phyloP scores from a whole-genome alignment of 2,888 invertebrate genomes.

The Lucinisca nassula region DNA sequence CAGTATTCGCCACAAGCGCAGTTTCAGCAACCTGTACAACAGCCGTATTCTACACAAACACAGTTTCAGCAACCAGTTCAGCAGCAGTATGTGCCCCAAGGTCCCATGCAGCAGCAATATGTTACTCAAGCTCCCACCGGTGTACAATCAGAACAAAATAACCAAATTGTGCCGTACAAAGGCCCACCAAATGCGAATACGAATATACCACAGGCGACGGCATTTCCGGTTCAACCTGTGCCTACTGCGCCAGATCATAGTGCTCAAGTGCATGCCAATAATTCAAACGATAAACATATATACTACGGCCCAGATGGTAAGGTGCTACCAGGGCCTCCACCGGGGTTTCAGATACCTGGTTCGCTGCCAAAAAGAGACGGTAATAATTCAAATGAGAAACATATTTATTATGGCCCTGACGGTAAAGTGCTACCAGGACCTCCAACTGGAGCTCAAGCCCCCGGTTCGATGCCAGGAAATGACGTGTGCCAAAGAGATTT shows the following conservation, averaged over 20 bases:
- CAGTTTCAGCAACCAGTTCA: too few species aligned
- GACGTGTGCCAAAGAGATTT: slow-evolving; percentile 61
- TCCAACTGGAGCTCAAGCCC: slow-evolving; percentile 2
- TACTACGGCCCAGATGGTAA: slow-evolving; percentile 74
- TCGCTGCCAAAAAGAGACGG: neutral
- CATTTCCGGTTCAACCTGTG: neutral
- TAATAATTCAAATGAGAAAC: neutral
- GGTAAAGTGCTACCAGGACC: slow-evolving; percentile 71
- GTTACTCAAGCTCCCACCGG: neutral
- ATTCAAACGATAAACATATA: slow-evolving; percentile 20
- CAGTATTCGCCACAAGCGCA: neutral
- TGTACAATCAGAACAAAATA: neutral
- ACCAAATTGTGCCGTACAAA: neutral
- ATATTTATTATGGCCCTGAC: slow-evolving; percentile 71
- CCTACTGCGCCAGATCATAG: neutral
- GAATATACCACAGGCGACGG: neutral
- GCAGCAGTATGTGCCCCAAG: neutral
- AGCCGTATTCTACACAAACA: neutral
- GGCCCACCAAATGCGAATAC: neutral
- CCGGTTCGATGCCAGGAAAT: neutral
- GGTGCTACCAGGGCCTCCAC: slow-evolving; percentile 65
- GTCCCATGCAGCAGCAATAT: neutral
- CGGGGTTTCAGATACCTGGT: neutral
- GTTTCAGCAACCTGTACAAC: neutral
- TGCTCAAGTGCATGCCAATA: neutral